Conservation (phyloP, 2,797 vertebrate species). For the Lepidocolaptes lacrymiger region DNA sequence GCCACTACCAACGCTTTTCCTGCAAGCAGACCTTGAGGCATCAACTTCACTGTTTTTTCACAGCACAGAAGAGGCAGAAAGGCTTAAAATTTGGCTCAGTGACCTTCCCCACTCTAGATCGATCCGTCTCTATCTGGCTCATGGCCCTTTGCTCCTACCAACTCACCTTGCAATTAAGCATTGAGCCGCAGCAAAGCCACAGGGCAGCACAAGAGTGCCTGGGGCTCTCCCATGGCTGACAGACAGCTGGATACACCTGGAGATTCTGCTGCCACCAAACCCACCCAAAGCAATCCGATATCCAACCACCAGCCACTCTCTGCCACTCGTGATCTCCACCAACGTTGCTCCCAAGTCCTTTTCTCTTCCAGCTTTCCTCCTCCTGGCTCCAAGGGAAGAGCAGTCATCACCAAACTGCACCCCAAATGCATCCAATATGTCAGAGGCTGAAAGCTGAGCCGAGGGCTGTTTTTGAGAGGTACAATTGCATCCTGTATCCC, state of each 20-base stretch:
- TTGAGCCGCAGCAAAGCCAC: background rate
- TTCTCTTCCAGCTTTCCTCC: background rate
- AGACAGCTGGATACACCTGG: fast-evolving
- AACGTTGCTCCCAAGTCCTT: fast-evolving
- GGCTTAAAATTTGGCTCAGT: background rate
- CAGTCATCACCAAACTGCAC: background rate
- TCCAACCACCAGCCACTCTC: background rate
- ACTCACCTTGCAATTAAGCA: background rate
- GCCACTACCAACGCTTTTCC: background rate
- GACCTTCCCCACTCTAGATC: background rate
- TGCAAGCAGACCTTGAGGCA: background rate
- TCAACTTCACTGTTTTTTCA: background rate
- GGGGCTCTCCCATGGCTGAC: background rate
- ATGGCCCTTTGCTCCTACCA: background rate
- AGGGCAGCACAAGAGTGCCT: background rate
- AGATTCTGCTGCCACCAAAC: background rate
- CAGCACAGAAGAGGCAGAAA: background rate
- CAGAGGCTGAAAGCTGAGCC: background rate
- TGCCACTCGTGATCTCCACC: background rate
- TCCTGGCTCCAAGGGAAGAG: background rate
- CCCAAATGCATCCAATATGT: fast-evolving
- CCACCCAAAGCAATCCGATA: fast-evolving
- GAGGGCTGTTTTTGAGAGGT: background rate
- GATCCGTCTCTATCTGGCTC: background rate
- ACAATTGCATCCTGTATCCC: background rate